Conservation (phyloP, 2,888 invertebrate species). For the Heliconius aoede region DNA sequence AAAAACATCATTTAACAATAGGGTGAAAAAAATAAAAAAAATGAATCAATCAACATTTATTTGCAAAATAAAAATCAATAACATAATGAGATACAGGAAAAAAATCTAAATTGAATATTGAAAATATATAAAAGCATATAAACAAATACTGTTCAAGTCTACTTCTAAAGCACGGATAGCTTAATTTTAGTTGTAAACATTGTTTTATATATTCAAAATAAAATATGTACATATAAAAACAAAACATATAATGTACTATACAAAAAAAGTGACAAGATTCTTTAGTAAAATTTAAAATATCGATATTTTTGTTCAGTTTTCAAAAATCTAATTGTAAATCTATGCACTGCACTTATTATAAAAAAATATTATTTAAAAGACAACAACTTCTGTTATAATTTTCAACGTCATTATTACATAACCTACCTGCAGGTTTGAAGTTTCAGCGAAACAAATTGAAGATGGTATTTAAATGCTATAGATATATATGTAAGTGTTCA, state of each 20-base stretch:
- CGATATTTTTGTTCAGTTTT: too few species aligned
- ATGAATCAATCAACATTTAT: conserved; percentile 45
- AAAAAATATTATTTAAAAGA: not conserved
- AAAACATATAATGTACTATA: not conserved
- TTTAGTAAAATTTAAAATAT: too few species aligned
- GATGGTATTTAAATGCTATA: not conserved
- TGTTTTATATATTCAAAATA: not conserved
- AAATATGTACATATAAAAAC: not conserved
- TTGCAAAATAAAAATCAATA: conserved; percentile 35
- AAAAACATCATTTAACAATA: not conserved
- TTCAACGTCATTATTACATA: not conserved
- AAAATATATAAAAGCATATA: conserved; percentile 28
- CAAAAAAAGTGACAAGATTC: not conserved
- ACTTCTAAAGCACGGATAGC: conserved; percentile 8
- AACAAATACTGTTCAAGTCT: conserved; percentile 37
- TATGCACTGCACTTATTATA: not conserved
- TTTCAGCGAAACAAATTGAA: not conserved
- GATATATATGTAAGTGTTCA: not conserved
- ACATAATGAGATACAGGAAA: conserved; percentile 31
- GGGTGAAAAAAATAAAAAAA: conserved; percentile 26
- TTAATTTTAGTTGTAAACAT: not conserved
- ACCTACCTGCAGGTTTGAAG: too few species aligned
- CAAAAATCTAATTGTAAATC: too few species aligned
- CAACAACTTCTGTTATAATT: not conserved
- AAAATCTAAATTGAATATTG: conserved; percentile 27